Percentiles rank a stretch among this genome's conserved stretches.
These are phyloP conservation scores for Eupithecia exiguata DNA, from an alignment of 2,888 invertebrate genomes.

Conservation along the genomic window DNA sequence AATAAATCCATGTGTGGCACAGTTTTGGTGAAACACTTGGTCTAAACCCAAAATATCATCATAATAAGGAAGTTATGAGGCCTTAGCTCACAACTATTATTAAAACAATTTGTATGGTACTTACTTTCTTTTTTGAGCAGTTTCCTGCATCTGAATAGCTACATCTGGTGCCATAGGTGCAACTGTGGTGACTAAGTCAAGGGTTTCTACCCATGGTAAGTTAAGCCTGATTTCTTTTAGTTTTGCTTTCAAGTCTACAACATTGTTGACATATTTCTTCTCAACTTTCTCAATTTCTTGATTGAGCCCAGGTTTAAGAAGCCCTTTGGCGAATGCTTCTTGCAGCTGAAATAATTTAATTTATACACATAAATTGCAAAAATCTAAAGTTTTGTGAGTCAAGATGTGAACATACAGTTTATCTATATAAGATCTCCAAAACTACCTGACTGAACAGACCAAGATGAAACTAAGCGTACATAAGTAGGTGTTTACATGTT, in stretches of 20 bases:
- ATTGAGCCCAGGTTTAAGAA: conserved; percentile 94
- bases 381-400: background rate
- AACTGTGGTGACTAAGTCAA: conserved; percentile 90
- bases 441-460: background rate
- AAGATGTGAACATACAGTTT: background rate
- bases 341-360: conserved; percentile 86
- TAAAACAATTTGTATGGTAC: conserved; percentile 36
- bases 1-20: no score
- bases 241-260: conserved; percentile 88
- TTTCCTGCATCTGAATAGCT: conserved; percentile 89
- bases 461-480: background rate
- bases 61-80: no score
- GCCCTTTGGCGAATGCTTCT: conserved; percentile 93
- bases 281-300: conserved; percentile 84
- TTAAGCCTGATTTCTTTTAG: conserved; percentile 87
- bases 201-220: conserved; percentile 92
- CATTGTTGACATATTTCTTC: conserved; percentile 87
- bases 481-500: background rate
- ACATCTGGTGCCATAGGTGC: conserved; percentile 94
- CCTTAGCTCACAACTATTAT: no score
- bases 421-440: background rate
- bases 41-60: no score
- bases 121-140: conserved; percentile 87
- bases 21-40: no score
- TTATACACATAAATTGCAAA: background rate